Conservation (phyloP, 2,113 vertebrate species). For the Eretmochelys imbricata region DNA sequence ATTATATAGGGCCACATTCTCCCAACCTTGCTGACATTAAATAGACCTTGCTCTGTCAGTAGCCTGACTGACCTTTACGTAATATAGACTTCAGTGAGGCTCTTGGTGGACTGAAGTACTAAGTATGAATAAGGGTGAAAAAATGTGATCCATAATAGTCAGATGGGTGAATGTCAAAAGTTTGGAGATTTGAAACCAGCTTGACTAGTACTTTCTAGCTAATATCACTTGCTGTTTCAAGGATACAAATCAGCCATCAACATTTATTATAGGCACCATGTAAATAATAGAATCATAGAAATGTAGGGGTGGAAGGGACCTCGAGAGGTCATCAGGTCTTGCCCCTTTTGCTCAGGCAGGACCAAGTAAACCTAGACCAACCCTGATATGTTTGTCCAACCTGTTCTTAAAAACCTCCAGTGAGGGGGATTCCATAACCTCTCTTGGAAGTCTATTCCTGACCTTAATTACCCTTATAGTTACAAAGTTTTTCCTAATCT, state of each 20-base stretch:
- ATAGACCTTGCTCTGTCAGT: not conserved
- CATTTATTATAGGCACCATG: not conserved
- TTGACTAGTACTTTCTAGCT: not conserved
- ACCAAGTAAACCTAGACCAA: no score
- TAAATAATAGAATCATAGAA: no score
- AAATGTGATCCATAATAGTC: not conserved
- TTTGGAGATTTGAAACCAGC: not conserved
- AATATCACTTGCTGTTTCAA: not conserved
- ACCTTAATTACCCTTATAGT: no score
- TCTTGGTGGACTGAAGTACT: not conserved
- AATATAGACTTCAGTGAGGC: not conserved
- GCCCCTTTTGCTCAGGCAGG: no score
- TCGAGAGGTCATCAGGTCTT: no score
- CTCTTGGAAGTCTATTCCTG: no score
- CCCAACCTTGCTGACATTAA: not conserved
- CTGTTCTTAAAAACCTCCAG: no score
- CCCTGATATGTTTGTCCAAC: no score
- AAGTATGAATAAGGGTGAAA: not conserved
- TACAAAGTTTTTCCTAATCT: no score
- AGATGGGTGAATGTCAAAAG: not conserved
- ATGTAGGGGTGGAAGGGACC: no score
- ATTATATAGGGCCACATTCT: not conserved
- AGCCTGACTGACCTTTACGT: not conserved
- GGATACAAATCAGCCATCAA: not conserved
- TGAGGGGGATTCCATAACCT: no score